Evolutionary conservation across 2,888 invertebrate species (phyloP), one percentile per base, ranked within the genome.

Genomic region (Hermaeophaga mercurialis): DNA sequence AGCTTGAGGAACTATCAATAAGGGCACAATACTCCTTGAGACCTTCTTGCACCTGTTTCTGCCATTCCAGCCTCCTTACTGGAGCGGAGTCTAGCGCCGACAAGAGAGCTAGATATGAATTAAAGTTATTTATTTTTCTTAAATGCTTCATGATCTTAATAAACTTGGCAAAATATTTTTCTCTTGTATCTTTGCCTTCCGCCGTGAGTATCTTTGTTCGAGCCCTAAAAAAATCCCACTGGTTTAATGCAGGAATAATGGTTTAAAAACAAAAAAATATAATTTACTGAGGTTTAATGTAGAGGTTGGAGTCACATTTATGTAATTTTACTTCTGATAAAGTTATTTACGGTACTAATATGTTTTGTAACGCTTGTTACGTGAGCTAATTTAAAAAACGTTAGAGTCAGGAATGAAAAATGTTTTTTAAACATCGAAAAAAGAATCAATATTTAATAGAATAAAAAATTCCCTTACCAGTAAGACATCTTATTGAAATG

Each of bases 401-500:
- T 22, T 14, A 38, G n/a, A n/a, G n/a, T n/a, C n/a, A n/a, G n/a
- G n/a, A n/a, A n/a, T n/a, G n/a, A n/a, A n/a, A n/a, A n/a, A n/a
- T n/a, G n/a, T n/a, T n/a, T n/a, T n/a, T n/a, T n/a, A n/a, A n/a
- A n/a, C n/a, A n/a, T n/a, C n/a, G n/a, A n/a, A n/a, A n/a, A n/a
- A n/a, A n/a, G n/a, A n/a, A n/a, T n/a, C n/a, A n/a, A n/a, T n/a
- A n/a, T n/a, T n/a, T n/a, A 24, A 8, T 24, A 24, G 8, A 6
- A 24, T 24, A n/a, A n/a, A n/a, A n/a, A n/a, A n/a, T n/a, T n/a
- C 44, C 66, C 78, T 73, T 74, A 85, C 97, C 97, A 97, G 74
- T 93, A 97, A 56, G 96, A 96, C 94, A 97, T 96, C 80, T 98
- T 97, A 77, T 99, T 99, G 79, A 99, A 99, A 79, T 99, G 98